Conservation (phyloP, 2,888 invertebrate genomes). For the Tenodera sinensis region DNA sequence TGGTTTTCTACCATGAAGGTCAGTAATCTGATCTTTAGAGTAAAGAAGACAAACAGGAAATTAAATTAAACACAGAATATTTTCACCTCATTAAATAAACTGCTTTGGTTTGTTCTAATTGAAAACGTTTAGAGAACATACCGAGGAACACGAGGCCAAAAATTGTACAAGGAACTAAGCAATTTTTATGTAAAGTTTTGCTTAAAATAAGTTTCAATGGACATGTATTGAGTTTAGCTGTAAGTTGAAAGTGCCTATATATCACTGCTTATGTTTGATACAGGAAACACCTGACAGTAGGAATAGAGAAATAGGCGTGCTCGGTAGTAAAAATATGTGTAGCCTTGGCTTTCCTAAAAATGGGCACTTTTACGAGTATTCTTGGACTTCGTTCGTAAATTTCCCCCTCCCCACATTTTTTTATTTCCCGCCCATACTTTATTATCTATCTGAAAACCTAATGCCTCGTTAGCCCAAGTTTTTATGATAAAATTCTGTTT, state of each 20-base stretch:
- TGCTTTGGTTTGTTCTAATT: too few species aligned
- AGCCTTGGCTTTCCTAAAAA: neutral
- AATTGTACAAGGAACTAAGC: too few species aligned
- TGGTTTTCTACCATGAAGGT: too few species aligned
- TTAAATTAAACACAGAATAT: too few species aligned
- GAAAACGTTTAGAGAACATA: too few species aligned
- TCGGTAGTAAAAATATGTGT: neutral
- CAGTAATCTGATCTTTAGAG: too few species aligned
- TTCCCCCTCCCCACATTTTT: neutral
- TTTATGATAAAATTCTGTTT: neutral
- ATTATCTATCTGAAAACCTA: neutral
- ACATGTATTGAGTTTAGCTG: too few species aligned
- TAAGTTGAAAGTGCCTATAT: neutral
- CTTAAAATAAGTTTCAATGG: neutral
- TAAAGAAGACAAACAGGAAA: too few species aligned
- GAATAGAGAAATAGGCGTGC: neutral
- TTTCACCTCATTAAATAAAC: too few species aligned
- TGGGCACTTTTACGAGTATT: neutral
- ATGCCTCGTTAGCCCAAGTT: neutral
- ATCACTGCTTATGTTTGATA: neutral
- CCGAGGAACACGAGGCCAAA: too few species aligned
- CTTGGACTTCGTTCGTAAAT: neutral
- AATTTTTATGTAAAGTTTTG: neutral
- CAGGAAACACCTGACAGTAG: neutral
- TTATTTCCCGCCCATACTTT: neutral